These are phyloP conservation scores for Phodopus roborovskii DNA, from an alignment of 2,113 vertebrate species.

Conservation along the genomic window DNA sequence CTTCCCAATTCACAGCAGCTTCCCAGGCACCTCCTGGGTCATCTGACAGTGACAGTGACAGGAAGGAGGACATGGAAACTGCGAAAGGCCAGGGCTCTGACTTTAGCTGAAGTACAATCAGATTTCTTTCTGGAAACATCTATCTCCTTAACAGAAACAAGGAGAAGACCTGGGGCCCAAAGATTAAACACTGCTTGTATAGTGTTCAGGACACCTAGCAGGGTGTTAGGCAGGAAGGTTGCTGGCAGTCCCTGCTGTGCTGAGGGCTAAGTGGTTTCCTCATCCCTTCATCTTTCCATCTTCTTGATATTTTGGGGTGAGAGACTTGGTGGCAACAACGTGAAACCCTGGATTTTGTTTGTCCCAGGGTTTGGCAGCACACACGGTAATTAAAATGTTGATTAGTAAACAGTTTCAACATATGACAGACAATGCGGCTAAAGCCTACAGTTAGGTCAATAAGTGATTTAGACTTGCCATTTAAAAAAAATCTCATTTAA, in stretches of 20 bases:
- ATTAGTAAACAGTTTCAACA: slow-evolving; percentile 88
- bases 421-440: slow-evolving; percentile 89
- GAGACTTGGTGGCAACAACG: slow-evolving; percentile 29
- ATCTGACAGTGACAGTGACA: neutral
- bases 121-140: slow-evolving; percentile 39
- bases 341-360: slow-evolving; percentile 83
- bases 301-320: slow-evolving; percentile 55
- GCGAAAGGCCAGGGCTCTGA: neutral
- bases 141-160: neutral
- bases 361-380: slow-evolving; percentile 79
- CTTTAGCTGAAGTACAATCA: neutral
- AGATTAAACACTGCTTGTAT: neutral
- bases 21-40: neutral
- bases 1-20: neutral
- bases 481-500: slow-evolving; percentile 93
- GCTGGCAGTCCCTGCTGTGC: rapidly evolving
- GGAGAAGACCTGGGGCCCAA: neutral
- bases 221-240: neutral
- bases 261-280: slow-evolving; percentile 30
- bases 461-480: slow-evolving; percentile 93
- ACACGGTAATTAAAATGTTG: slow-evolving; percentile 88
- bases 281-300: neutral
- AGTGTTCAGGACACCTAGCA: neutral
- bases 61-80: neutral
- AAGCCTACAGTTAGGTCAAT: slow-evolving; percentile 91